Conservation (phyloP, 92 coral and sea anemone genomes). For the Meandrina meandrites region DNA sequence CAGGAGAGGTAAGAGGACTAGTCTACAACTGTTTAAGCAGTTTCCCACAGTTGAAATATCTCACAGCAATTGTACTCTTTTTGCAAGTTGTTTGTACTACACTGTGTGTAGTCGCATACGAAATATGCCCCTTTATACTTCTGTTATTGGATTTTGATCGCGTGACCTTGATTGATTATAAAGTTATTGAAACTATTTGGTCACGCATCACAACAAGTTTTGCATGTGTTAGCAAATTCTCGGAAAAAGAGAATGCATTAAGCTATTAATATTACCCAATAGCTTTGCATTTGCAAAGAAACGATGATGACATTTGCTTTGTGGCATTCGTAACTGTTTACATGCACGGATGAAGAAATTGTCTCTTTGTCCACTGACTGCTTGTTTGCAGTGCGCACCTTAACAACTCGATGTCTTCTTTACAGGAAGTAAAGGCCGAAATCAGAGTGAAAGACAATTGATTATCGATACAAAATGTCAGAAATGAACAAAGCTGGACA, state of each 20-base stretch:
- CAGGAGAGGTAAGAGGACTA: too few relatives aligned
- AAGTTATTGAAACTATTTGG: neutral
- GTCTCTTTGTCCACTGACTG: too few relatives aligned
- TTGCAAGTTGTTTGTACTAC: neutral
- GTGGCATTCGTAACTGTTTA: too few relatives aligned
- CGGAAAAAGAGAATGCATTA: constrained; percentile 16
- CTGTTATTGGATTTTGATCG: neutral
- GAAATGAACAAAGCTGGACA: constrained; percentile 47
- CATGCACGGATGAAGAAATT: too few relatives aligned
- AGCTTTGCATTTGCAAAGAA: neutral
- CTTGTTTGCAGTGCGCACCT: too few relatives aligned
- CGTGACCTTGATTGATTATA: neutral
- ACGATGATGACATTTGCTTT: too few relatives aligned
- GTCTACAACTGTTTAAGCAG: neutral
- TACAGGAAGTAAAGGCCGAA: neutral
- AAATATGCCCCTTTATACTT: too few relatives aligned
- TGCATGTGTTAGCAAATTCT: constrained; percentile 8
- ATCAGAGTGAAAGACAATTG: neutral
- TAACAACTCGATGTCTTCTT: too few relatives aligned
- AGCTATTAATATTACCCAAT: neutral
- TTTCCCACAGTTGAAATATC: neutral
- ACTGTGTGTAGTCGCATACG: neutral
- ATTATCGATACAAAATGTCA: neutral
- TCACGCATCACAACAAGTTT: neutral
- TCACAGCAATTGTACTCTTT: too few relatives aligned